Percentiles rank a stretch among this genome's conserved stretches.
These are phyloP conservation scores for Coregonus sp. DNA, from an alignment of 2,797 vertebrate species.

Conservation along the genomic window DNA sequence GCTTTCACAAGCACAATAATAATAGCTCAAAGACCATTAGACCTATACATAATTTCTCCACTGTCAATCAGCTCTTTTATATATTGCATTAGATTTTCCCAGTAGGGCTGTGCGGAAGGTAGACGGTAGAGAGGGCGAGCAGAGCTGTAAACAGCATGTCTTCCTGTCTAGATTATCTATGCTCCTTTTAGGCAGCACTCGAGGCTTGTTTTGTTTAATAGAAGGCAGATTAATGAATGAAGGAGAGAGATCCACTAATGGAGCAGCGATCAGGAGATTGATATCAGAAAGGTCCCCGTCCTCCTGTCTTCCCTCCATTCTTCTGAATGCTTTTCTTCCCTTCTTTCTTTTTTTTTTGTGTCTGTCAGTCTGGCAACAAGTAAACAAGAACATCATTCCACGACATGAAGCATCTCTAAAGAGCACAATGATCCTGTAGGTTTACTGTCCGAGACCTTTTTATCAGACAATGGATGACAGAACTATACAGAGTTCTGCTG, in stretches of 20 bases:
- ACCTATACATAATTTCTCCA: constrained; percentile 52
- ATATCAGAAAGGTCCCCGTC: constrained; percentile 41
- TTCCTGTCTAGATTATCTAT: constrained; percentile 69
- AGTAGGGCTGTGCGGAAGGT: constrained; percentile 50
- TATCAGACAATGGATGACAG: constrained; percentile 49
- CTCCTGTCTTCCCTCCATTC: constrained; percentile 14
- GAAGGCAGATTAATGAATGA: constrained; percentile 71
- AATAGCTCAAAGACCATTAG: constrained; percentile 52
- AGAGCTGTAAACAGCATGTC: constrained; percentile 66
- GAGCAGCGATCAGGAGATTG: constrained; percentile 18
- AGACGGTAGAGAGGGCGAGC: constrained; percentile 52
- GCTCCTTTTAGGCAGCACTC: constrained; percentile 65
- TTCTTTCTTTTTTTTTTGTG: background rate
- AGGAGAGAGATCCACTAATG: constrained; percentile 40
- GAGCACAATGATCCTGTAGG: constrained; percentile 50
- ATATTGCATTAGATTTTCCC: constrained; percentile 29
- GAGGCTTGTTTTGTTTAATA: constrained; percentile 71
- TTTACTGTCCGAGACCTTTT: constrained; percentile 46
- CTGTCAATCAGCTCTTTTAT: constrained; percentile 55
- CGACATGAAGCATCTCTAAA: constrained; percentile 39
- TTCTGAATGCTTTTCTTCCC: constrained; percentile 19
- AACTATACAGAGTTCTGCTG: too few species aligned
- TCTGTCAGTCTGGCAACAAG: constrained; percentile 39
- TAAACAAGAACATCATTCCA: constrained; percentile 51
- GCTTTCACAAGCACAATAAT: constrained; percentile 33